These are phyloP conservation scores for Pimpla rufipes DNA, from an alignment of 2,888 invertebrate genomes.

Conservation along the genomic window DNA sequence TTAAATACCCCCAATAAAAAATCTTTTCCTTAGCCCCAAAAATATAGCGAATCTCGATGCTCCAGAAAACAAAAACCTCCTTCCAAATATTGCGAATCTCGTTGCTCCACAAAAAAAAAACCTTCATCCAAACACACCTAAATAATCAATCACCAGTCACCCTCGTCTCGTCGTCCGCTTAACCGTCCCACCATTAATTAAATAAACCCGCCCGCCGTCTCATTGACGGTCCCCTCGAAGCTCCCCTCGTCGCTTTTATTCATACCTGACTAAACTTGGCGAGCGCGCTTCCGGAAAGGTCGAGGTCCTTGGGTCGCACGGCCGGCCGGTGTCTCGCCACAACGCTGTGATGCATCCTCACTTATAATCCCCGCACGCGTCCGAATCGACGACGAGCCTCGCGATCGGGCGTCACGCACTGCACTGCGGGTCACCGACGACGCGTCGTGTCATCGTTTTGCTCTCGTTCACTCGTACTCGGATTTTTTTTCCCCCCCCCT, in stretches of 20 bases:
- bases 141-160: too few relatives aligned
- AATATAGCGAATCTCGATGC: too few relatives aligned
- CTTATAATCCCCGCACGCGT: not conserved
- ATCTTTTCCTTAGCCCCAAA: too few relatives aligned
- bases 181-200: not conserved
- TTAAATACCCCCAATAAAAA: too few relatives aligned
- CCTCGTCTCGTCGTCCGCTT: too few relatives aligned
- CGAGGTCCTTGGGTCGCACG: conserved; percentile 71
- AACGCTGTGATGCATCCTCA: conserved; percentile 64
- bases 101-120: too few relatives aligned
- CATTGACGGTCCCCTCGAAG: too few relatives aligned
- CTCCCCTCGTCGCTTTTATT: too few relatives aligned
- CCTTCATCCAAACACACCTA: too few relatives aligned
- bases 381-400: not conserved
- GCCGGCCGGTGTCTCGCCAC: conserved; percentile 65
- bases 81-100: too few relatives aligned
- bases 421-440: not conserved
- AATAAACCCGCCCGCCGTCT: too few relatives aligned
- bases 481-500: not conserved
- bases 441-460: conserved; percentile 54
- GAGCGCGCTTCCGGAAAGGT: conserved; percentile 65
- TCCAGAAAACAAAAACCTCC: too few relatives aligned
- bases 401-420: not conserved
- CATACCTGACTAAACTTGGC: conserved; percentile 70
- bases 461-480: conserved; percentile 40